Evolutionary conservation across 2,113 vertebrate species (phyloP).

Genomic region (Oxyura jamaicensis): DNA sequence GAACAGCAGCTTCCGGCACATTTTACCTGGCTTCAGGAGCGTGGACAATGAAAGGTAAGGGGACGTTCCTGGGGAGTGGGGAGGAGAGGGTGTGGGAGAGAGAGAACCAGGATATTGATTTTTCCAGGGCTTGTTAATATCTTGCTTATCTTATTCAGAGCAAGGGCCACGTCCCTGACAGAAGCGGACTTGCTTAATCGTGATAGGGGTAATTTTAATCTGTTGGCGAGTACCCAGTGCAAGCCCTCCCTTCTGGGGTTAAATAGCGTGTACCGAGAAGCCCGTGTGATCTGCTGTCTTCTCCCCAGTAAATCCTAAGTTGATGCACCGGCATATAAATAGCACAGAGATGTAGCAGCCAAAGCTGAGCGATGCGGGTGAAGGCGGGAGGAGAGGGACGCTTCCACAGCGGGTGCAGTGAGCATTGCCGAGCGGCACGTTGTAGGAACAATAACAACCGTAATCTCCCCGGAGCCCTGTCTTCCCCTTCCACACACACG

Average conservation of each 20-base stretch:
- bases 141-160: neutral
- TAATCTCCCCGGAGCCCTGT: neutral
- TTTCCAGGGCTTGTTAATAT: neutral
- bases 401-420: neutral
- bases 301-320: constrained; percentile 17
- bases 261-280: neutral
- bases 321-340: constrained; percentile 32
- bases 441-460: neutral
- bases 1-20: constrained; percentile 98
- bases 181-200: constrained; percentile 32
- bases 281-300: neutral
- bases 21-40: constrained; percentile 94
- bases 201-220: neutral
- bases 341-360: constrained; percentile 39
- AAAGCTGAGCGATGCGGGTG: constrained; percentile 5
- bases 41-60: constrained; percentile 94
- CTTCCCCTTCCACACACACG: neutral
- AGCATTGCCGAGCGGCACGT: neutral
- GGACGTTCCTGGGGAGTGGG: neutral
- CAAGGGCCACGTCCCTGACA: neutral
- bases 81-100: neutral
- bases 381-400: constrained; percentile 29
- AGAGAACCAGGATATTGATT: neutral
- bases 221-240: neutral
- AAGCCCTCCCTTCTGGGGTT: neutral